phyloP scores from a whole-genome alignment of 2,888 invertebrate species.

The Phasia obesa region DNA sequence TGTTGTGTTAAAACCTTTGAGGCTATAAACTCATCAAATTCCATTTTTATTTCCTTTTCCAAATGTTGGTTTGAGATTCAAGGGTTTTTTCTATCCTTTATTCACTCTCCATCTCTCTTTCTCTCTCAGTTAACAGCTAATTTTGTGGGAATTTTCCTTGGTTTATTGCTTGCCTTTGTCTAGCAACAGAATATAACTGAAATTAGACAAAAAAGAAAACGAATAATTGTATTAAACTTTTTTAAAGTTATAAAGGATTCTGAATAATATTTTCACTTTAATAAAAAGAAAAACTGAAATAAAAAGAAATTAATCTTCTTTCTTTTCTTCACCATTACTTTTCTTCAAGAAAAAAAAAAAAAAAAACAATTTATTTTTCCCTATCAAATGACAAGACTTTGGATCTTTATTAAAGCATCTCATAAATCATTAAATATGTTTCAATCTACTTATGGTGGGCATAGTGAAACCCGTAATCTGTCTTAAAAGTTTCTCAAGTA shows the following conservation, averaged over 20 bases:
- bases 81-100: conserved; percentile 2
- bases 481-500: conserved; percentile 27
- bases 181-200: not conserved
- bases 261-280: no score
- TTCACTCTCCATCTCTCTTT: not conserved
- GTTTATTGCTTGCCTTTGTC: not conserved
- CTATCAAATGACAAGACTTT: not conserved
- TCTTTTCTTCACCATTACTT: no score
- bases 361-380: no score
- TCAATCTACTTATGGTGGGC: not conserved
- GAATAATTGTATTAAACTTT: not conserved
- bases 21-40: conserved; percentile 67
- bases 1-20: conserved; percentile 63
- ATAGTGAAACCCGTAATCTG: conserved; percentile 4
- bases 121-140: conserved; percentile 1
- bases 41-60: conserved; percentile 68
- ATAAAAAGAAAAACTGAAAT: no score
- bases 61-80: conserved; percentile 36
- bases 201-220: conserved; percentile 8
- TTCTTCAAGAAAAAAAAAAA: no score
- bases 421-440: conserved; percentile 33
- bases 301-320: no score
- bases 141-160: conserved; percentile 1
- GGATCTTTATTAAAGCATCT: not conserved
- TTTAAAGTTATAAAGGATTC: not conserved